Evolutionary conservation across 2,797 vertebrate genomes (phyloP).

Genomic region (Luscinia luscinia): DNA sequence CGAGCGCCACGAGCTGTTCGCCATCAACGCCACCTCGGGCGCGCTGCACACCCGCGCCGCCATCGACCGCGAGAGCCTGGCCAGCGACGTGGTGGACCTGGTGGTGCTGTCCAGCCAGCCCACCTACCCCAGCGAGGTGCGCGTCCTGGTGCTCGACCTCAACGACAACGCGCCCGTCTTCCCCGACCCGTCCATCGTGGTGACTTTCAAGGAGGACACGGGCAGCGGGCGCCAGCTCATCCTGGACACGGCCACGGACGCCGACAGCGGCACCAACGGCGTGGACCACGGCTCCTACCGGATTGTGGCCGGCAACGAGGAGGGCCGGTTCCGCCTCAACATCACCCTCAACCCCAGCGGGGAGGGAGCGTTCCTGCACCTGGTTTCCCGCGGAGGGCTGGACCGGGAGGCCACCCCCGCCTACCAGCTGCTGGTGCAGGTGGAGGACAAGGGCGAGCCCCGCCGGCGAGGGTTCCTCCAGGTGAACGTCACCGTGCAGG

Average conservation of each 20-base stretch:
- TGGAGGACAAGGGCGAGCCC: slow-evolving; percentile 95
- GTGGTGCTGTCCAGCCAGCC: slow-evolving; percentile 98
- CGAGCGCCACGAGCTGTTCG: slow-evolving; percentile 92
- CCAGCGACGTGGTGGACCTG: slow-evolving; percentile 92
- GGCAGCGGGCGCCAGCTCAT: slow-evolving; percentile 95
- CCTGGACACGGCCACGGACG: slow-evolving; percentile 94
- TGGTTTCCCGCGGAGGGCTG: slow-evolving; percentile 92
- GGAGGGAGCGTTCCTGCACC: slow-evolving; percentile 95
- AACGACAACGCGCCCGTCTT: slow-evolving; percentile 97
- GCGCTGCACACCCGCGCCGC: slow-evolving; percentile 88
- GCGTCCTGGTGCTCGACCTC: slow-evolving; percentile 93
- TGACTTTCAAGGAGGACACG: slow-evolving; percentile 97
- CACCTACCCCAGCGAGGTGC: slow-evolving; percentile 96
- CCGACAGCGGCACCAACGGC: slow-evolving; percentile 93
- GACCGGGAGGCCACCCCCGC: slow-evolving; percentile 89
- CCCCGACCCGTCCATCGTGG: slow-evolving; percentile 91
- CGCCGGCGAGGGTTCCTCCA: slow-evolving; percentile 91
- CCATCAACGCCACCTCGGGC: slow-evolving; percentile 91
- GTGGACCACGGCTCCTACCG: slow-evolving; percentile 95
- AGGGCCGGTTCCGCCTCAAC: slow-evolving; percentile 91
- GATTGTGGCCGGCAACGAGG: slow-evolving; percentile 92
- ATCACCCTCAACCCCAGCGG: slow-evolving; percentile 98
- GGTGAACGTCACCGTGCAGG: slow-evolving; percentile 96
- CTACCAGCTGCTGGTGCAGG: slow-evolving; percentile 93
- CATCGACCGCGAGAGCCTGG: slow-evolving; percentile 92